Evolutionary conservation across 1,140 invertebrate species (phyloP), one percentile per base, ranked within the genome.

Genomic region (Tetramorium alpestre): DNA sequence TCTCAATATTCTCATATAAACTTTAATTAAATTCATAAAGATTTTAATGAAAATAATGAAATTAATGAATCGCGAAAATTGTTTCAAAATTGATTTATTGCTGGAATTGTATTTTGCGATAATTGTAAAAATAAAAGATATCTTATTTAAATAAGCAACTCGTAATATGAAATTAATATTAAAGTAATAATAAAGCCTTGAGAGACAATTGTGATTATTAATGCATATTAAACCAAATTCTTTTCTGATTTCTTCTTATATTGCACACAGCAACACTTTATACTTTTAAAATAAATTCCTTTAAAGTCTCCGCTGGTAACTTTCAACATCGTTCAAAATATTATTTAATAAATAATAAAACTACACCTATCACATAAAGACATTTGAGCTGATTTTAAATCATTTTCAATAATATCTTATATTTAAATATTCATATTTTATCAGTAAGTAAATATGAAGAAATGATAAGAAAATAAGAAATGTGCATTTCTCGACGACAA

Each of bases 231-330:
- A 81, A 70, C 16, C 25, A 28, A 10, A 88, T 81, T 88, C 28
- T 16, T 72, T 82, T 81, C 38, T 7, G 56, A 89, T 88, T 89
- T 41, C 56, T 81, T 56, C 44, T 62, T 47, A 47, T 47, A 47
- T 47, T 47, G 47, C 8, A 10, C 47, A 47, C 11, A 13, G 47
- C 3, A 13, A 47, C 11, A 47, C 47, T 47, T 47, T 13, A 47
- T 47, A 47, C 33, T 80, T 28, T 67, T 38, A 10, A 44, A 33
- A 54, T 41, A 54, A n/a, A 69, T 41, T 22, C 16, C 47, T 41
- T 69, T 2, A 56, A 70, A 80, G 3, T 22, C 18, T 49, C 8
- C 13, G 3, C 18, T 41, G 54, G 11, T 3, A 25, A 56, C n/a
- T 72, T 80, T 67, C n/a, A 77, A 28, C 16, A 7, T 78, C 10